phyloP scores from a whole-genome alignment of 2,888 invertebrate genomes.

The Fragum fragum region DNA sequence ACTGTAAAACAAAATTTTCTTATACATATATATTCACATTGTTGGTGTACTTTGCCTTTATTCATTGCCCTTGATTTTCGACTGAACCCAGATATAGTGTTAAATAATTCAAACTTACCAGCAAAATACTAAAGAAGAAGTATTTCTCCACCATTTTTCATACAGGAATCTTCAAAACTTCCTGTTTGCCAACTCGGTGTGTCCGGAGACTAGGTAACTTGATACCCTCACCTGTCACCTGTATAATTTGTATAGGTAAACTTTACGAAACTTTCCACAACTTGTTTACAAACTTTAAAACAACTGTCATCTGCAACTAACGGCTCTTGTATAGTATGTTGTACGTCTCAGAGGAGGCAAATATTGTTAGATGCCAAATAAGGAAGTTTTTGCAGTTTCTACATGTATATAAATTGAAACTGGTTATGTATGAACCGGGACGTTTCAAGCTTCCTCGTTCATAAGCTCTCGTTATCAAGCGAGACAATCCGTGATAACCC shows the following conservation, averaged over 20 bases:
- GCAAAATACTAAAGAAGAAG: background rate
- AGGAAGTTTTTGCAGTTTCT: background rate
- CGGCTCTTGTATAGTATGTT: background rate
- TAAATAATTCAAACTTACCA: no score
- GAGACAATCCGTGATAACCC: slow-evolving; percentile 1
- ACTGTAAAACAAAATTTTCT: no score
- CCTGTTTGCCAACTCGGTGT: background rate
- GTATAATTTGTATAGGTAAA: background rate
- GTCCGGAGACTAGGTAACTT: background rate
- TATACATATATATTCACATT: no score
- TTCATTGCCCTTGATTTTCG: no score
- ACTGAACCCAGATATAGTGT: no score
- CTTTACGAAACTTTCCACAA: background rate
- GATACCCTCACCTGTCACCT: background rate
- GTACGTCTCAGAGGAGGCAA: background rate
- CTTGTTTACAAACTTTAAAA: background rate
- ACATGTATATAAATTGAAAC: background rate
- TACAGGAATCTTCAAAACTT: background rate
- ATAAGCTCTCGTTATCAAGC: background rate
- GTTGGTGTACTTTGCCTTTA: no score
- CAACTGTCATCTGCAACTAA: background rate
- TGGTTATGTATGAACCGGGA: background rate
- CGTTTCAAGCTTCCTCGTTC: slow-evolving; percentile 22
- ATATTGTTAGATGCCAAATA: background rate
- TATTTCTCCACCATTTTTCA: background rate